Percentiles rank a stretch among this genome's conserved stretches.
phyloP scores from a whole-genome alignment of 1,140 invertebrate genomes.

The Aphelenchoides fujianensis region DNA sequence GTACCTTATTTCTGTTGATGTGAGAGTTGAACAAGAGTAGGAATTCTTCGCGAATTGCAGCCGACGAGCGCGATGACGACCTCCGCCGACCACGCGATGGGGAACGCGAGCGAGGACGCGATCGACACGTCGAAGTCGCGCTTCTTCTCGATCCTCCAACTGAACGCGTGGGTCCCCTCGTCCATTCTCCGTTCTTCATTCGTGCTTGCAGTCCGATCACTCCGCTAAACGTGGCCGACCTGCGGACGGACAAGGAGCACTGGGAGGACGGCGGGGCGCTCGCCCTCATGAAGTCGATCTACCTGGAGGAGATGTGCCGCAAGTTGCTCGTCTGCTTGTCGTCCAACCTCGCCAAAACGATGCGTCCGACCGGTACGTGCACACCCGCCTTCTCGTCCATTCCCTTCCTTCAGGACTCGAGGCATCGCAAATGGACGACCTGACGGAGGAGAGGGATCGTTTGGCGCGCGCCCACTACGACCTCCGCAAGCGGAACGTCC shows the following conservation, averaged over 20 bases:
- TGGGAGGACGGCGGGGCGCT: not conserved
- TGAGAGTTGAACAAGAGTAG: too few relatives aligned
- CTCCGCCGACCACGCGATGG: too few relatives aligned
- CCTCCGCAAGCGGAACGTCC: not conserved
- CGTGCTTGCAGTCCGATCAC: not conserved
- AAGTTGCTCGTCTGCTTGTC: not conserved
- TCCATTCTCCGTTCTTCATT: not conserved
- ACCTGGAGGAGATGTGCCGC: not conserved
- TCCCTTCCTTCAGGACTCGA: not conserved
- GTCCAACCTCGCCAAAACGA: not conserved
- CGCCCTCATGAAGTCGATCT: not conserved
- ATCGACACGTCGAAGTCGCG: conserved; percentile 8
- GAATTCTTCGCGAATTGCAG: too few relatives aligned
- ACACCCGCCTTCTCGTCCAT: not conserved
- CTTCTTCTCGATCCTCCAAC: conserved; percentile 4
- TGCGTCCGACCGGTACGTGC: not conserved
- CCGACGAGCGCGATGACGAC: too few relatives aligned
- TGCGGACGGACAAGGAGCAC: not conserved
- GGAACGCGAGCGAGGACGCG: not conserved
- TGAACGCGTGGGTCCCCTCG: not conserved
- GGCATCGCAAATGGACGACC: not conserved
- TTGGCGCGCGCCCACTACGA: conserved; percentile 8
- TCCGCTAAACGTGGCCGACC: not conserved
- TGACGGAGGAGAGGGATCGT: not conserved
- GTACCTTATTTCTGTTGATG: too few relatives aligned